phyloP scores from a whole-genome alignment of 2,797 vertebrate genomes.

The Molothrus aeneus region DNA sequence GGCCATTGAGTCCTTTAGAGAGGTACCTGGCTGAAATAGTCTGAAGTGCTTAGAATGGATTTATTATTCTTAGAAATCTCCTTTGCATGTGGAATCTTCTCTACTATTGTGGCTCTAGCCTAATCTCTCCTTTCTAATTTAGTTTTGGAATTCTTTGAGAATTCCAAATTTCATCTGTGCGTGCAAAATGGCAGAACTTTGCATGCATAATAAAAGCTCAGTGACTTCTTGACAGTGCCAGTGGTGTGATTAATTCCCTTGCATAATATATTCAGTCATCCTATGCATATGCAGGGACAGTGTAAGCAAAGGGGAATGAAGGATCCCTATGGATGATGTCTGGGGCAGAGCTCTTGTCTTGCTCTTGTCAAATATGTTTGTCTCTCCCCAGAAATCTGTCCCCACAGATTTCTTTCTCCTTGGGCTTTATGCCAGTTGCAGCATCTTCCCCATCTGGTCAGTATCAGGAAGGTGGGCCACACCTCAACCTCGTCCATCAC shows the following conservation, averaged over 20 bases:
- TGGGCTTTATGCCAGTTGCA: slow-evolving; percentile 22
- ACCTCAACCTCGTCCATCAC: background rate
- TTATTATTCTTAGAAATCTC: background rate
- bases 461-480: background rate
- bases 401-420: slow-evolving; percentile 22
- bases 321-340: slow-evolving; percentile 20
- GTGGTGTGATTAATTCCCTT: slow-evolving; percentile 31
- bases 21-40: background rate
- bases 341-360: slow-evolving; percentile 31
- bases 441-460: slow-evolving; percentile 52
- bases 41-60: background rate
- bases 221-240: slow-evolving; percentile 44
- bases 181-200: slow-evolving; percentile 2
- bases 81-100: background rate
- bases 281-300: slow-evolving; percentile 37
- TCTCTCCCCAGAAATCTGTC: background rate
- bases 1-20: background rate
- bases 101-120: background rate
- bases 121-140: background rate
- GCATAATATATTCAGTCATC: slow-evolving; percentile 48
- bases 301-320: slow-evolving; percentile 14
- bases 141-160: slow-evolving; percentile 2
- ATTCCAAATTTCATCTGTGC: background rate
- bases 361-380: slow-evolving; percentile 24
- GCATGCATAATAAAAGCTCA: slow-evolving; percentile 17